These are phyloP conservation scores for Trematocara stigmaticum DNA, from an alignment of 2,113 vertebrate genomes.

Conservation along the genomic window DNA sequence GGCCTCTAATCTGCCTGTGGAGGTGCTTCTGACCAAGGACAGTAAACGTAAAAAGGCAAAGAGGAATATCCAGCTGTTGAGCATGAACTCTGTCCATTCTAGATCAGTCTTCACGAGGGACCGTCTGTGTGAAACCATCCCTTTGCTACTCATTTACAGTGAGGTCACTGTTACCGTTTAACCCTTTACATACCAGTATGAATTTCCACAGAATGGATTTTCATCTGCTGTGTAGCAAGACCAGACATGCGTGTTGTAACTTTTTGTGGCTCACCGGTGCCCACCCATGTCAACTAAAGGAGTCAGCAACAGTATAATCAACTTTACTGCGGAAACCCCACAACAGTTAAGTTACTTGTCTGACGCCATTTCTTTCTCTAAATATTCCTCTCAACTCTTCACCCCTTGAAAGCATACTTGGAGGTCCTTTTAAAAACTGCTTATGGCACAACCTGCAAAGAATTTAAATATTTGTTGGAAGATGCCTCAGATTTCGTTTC, in stretches of 20 bases:
- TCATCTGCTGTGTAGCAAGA: background rate
- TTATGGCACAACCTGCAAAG: background rate
- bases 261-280: background rate
- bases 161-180: background rate
- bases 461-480: background rate
- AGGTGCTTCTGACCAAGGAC: background rate
- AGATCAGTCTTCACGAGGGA: background rate
- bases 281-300: background rate
- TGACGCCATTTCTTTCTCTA: background rate
- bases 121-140: background rate
- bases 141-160: background rate
- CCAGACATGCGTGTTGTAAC: background rate
- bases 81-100: background rate
- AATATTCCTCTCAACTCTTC: background rate
- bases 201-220: background rate
- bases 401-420: background rate
- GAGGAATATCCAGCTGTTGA: conserved; percentile 45
- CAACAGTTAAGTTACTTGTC: background rate
- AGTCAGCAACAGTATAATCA: background rate
- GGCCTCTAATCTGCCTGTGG: background rate
- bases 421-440: background rate
- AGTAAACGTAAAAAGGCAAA: background rate
- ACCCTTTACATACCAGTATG: background rate
- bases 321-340: background rate
- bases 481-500: background rate